A percentile compares a stretch with the other conserved stretches of the same genome.
Evolutionary conservation across 2,888 invertebrate genomes (phyloP).

Genomic region (Tromatobia lineatoria): DNA sequence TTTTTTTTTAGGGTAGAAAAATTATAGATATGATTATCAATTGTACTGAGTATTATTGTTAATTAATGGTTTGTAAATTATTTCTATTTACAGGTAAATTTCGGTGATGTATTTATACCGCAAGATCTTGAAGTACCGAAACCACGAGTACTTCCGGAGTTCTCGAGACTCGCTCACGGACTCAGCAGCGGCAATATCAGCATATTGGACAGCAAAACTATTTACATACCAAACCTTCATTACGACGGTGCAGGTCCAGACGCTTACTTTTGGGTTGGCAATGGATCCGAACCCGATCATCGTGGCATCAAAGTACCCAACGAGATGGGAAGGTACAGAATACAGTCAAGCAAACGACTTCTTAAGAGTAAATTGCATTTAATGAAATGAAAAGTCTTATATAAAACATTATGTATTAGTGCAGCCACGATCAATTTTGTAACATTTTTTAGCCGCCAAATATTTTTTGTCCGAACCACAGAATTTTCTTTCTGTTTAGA

Average conservation of each 20-base stretch:
- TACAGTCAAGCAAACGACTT: neutral
- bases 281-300: slow-evolving; percentile 92
- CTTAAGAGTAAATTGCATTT: neutral
- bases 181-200: slow-evolving; percentile 96
- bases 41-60: neutral
- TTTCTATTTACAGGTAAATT: slow-evolving; percentile 91
- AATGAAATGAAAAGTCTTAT: too few relatives aligned
- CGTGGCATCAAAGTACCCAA: slow-evolving; percentile 96
- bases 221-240: slow-evolving; percentile 96
- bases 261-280: slow-evolving; percentile 98
- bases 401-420: too few relatives aligned
- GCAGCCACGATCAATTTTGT: too few relatives aligned
- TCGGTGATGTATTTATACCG: slow-evolving; percentile 94
- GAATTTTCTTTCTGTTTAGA: too few relatives aligned
- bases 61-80: slow-evolving; percentile 17
- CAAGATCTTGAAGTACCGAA: slow-evolving; percentile 92
- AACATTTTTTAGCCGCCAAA: too few relatives aligned
- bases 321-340: slow-evolving; percentile 91
- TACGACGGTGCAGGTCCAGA: slow-evolving; percentile 97
- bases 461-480: too few relatives aligned
- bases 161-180: slow-evolving; percentile 95
- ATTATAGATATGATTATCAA: neutral
- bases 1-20: neutral
- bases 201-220: slow-evolving; percentile 95
- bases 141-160: slow-evolving; percentile 93